Evolutionary conservation across 2,888 invertebrate genomes (phyloP), one percentile per base, ranked within the genome.

Genomic region (Hipparchia sbordonii): DNA sequence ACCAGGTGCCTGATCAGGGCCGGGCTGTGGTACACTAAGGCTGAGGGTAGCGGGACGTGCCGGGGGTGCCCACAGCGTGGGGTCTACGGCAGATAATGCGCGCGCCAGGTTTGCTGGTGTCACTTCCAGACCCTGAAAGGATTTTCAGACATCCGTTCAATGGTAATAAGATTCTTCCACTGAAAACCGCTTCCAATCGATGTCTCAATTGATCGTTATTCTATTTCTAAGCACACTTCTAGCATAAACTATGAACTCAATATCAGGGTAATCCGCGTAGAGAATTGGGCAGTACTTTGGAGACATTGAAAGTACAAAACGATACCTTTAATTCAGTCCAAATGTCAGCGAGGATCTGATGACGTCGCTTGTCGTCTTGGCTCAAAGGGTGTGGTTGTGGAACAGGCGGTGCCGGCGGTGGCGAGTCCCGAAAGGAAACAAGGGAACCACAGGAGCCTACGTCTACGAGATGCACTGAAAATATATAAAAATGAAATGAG

Each of bases 11-110:
- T 88, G 80, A 67, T 89, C 87, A 9, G 86, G 81, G 78, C 82
- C 83, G 77, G 95, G 93, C 72, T 95, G 95, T 51, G 96, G 95
- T 85, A 96, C 91, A 82, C 95, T 96, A 77, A 96, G 94, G 87
- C 96, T 96, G 72, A 96, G 94, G 0, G 96, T 96, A 51, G 95
- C 95, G 0, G 96, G 96, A 67, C 96, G 92, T 61, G 95, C 91
- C 1, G 96, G 95, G 6, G 96, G 94, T 60, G 96, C 95, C 96
- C 96, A 96, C 77, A 96, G 85, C 65, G 96, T 92, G 0, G 96
- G 95, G 83, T 96, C 96, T 67, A 96, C 95, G 0, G 94, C 94
- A 13, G 95, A 95, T 67, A 96, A 87, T 0, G 96, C 96, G 71
- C 95, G 95, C 46, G 95, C 93, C 75, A 95, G 85, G 81, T 95